These are phyloP conservation scores for Heliangelus exortis DNA, from an alignment of 2,797 vertebrate genomes.

Conservation along the genomic window DNA sequence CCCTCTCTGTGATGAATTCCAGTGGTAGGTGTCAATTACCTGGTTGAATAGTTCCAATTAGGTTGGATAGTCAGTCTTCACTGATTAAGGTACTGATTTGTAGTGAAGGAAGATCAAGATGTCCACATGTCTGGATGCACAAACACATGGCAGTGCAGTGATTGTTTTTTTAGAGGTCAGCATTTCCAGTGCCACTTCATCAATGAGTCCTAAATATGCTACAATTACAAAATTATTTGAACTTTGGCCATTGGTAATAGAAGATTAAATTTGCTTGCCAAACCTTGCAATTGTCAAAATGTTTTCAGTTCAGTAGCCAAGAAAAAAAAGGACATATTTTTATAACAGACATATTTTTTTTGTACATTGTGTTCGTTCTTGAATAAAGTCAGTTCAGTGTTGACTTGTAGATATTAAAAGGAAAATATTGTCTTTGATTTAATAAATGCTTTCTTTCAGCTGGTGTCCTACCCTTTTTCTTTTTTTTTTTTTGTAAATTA, in stretches of 20 bases:
- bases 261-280: conserved; percentile 55
- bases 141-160: neutral
- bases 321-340: conserved; percentile 81
- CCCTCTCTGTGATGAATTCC: neutral
- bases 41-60: neutral
- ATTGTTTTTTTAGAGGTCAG: neutral
- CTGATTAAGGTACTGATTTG: conserved; percentile 17
- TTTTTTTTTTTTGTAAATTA: neutral
- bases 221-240: conserved; percentile 33
- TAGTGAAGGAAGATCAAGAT: neutral
- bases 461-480: conserved; percentile 54
- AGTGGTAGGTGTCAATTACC: neutral
- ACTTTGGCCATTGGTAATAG: conserved; percentile 40
- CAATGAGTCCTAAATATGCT: conserved; percentile 41
- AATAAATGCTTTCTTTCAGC: conserved; percentile 85
- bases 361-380: conserved; percentile 86
- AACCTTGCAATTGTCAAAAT: conserved; percentile 75
- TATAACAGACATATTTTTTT: conserved; percentile 84
- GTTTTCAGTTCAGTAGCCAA: conserved; percentile 75
- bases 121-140: neutral
- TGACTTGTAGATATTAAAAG: conserved; percentile 86
- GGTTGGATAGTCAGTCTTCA: neutral
- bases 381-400: conserved; percentile 84
- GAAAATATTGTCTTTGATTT: conserved; percentile 83
- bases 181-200: conserved; percentile 27